Evolutionary conservation across 30 jellyfish, hydroid and myxozoan genomes (phyloP).

Genomic region (Phacellophora camtschatica): DNA sequence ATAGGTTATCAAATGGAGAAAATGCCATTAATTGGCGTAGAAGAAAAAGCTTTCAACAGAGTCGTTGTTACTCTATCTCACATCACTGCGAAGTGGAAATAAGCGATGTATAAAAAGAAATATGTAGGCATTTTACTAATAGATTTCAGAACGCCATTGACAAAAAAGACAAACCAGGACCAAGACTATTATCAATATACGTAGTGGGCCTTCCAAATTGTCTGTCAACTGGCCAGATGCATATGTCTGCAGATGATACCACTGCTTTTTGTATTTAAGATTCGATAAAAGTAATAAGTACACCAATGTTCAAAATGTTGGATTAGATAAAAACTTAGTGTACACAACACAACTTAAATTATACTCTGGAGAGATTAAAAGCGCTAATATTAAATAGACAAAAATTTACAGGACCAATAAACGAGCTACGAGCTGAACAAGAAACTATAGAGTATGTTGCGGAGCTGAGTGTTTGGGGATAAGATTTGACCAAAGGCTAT

Average conservation of each 20-base stretch:
- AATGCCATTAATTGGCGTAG: constrained; percentile 11
- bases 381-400: not conserved
- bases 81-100: constrained; percentile 31
- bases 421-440: not conserved
- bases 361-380: not conserved
- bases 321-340: not conserved
- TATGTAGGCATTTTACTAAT: constrained; percentile 12
- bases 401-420: not conserved
- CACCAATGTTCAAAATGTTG: not conserved
- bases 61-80: not conserved
- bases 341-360: not conserved
- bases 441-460: not conserved
- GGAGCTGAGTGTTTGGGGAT: not conserved
- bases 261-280: not conserved
- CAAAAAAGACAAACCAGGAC: constrained; percentile 1
- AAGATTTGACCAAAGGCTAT: not conserved
- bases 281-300: constrained; percentile 5
- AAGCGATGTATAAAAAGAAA: constrained; percentile 18
- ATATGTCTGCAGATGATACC: constrained; percentile 46
- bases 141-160: not conserved
- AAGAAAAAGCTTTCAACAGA: constrained; percentile 11
- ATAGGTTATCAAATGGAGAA: constrained; percentile 7
- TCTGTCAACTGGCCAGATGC: constrained; percentile 11
- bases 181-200: constrained; percentile 12
- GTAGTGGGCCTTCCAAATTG: constrained; percentile 37